A percentile compares a stretch with the other conserved stretches of the same genome.
Conservation (phyloP, 2,888 invertebrate genomes). For the Drosophila gaucha region DNA sequence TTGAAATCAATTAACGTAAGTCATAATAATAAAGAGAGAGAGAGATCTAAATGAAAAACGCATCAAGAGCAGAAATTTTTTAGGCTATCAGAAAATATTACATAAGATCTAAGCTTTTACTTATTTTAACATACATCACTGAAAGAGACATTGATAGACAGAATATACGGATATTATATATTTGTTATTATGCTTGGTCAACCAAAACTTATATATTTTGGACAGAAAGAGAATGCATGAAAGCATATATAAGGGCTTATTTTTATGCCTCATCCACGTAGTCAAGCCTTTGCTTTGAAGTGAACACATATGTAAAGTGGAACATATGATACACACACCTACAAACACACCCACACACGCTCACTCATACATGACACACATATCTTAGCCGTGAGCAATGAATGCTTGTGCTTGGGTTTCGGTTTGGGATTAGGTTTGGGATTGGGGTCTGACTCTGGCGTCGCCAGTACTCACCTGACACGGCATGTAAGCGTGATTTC, state of each 20-base stretch:
- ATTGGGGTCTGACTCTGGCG: background rate
- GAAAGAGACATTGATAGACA: too few species aligned
- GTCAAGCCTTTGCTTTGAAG: background rate
- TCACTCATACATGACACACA: background rate
- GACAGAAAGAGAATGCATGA: too few species aligned
- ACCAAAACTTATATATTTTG: too few species aligned
- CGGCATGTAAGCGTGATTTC: slow-evolving; percentile 95
- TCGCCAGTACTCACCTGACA: slow-evolving; percentile 89
- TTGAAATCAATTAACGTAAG: background rate
- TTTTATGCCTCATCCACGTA: background rate
- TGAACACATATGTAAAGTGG: slow-evolving; percentile 7
- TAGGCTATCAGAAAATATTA: too few species aligned
- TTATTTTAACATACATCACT: too few species aligned
- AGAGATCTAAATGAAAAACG: too few species aligned
- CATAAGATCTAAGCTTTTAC: too few species aligned
- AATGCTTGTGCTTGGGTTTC: slow-evolving; percentile 4
- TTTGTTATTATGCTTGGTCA: too few species aligned
- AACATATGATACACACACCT: background rate
- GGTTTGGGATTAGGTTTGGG: slow-evolving; percentile 8
- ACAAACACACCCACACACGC: background rate
- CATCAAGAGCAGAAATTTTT: too few species aligned
- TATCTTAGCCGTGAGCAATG: background rate
- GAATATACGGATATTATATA: too few species aligned
- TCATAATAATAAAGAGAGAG: too few species aligned
- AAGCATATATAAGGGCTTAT: background rate